A percentile compares a stretch with the other conserved stretches of the same genome.
phyloP scores from a whole-genome alignment of 2,888 invertebrate genomes.

The Scrobipalpa atriplicella region DNA sequence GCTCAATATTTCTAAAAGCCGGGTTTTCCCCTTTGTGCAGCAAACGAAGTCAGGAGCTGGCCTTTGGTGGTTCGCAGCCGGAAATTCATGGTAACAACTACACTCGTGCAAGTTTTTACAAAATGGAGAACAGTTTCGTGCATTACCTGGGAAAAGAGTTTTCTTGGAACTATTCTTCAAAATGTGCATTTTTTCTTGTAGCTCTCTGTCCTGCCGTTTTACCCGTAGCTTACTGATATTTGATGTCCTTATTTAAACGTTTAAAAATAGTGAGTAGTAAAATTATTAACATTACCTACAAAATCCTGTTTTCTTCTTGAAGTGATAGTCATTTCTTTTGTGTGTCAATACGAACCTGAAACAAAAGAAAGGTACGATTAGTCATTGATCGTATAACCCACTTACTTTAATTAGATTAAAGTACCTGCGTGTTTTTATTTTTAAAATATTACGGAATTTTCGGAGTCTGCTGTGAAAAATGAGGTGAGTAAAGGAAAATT shows the following conservation, averaged over 20 bases:
- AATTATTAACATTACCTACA: background rate
- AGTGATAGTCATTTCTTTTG: too few relatives aligned
- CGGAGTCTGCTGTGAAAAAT: too few relatives aligned
- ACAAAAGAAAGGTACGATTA: conserved; percentile 33
- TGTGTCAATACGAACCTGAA: conserved; percentile 37
- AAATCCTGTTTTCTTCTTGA: background rate
- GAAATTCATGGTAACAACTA: conserved; percentile 50
- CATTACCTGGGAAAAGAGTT: background rate
- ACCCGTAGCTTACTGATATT: too few relatives aligned
- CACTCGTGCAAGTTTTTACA: conserved; percentile 8
- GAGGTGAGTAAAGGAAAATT: too few relatives aligned
- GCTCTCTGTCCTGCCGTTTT: too few relatives aligned
- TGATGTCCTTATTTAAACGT: too few relatives aligned
- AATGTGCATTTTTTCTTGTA: too few relatives aligned
- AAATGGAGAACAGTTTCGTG: background rate
- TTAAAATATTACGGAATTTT: too few relatives aligned
- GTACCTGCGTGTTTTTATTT: background rate
- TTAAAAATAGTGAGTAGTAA: too few relatives aligned
- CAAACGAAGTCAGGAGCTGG: conserved; percentile 55
- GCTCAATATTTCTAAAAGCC: conserved; percentile 51
- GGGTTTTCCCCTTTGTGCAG: conserved; percentile 50
- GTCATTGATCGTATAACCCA: conserved; percentile 3
- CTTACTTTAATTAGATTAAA: background rate
- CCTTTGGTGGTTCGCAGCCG: conserved; percentile 25
- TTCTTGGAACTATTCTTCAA: background rate